Evolutionary conservation across 2,797 vertebrate genomes (phyloP).

Genomic region (Trichosurus vulpecula): DNA sequence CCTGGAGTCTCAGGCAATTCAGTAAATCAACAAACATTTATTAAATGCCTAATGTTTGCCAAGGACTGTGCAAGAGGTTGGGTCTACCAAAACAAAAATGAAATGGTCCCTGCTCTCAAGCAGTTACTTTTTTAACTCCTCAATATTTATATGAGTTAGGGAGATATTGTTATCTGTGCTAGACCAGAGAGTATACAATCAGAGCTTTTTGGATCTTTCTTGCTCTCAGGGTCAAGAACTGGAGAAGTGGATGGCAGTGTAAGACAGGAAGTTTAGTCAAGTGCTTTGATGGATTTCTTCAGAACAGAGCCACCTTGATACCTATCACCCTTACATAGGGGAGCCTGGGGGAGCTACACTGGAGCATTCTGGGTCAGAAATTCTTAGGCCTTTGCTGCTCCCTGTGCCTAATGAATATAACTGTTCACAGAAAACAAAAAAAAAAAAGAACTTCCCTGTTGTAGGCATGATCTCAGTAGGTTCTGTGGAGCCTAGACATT

Average conservation of each 20-base stretch:
- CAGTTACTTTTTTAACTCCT: neutral
- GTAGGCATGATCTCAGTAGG: conserved; percentile 62
- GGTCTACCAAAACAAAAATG: neutral
- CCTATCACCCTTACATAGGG: conserved; percentile 28
- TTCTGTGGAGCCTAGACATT: conserved; percentile 56
- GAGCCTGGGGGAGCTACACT: neutral
- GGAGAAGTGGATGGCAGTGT: neutral
- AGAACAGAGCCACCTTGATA: neutral
- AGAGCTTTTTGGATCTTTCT: neutral
- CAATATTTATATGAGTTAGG: neutral
- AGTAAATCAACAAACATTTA: neutral
- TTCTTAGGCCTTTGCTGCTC: neutral
- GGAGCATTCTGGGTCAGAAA: neutral
- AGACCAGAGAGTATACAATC: neutral
- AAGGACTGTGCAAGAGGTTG: neutral
- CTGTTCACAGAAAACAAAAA: conserved; percentile 21
- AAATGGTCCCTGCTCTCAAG: neutral
- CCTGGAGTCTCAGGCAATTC: neutral
- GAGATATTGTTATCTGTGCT: neutral
- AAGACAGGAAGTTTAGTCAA: neutral
- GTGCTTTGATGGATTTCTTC: neutral
- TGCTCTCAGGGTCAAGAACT: neutral
- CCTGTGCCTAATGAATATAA: conserved; percentile 15
- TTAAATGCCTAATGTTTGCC: neutral
- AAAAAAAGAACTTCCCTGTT: conserved; percentile 22